Evolutionary conservation across 2,888 invertebrate species (phyloP), one percentile per base, ranked within the genome.

Genomic region (Caenorhabditis afra): DNA sequence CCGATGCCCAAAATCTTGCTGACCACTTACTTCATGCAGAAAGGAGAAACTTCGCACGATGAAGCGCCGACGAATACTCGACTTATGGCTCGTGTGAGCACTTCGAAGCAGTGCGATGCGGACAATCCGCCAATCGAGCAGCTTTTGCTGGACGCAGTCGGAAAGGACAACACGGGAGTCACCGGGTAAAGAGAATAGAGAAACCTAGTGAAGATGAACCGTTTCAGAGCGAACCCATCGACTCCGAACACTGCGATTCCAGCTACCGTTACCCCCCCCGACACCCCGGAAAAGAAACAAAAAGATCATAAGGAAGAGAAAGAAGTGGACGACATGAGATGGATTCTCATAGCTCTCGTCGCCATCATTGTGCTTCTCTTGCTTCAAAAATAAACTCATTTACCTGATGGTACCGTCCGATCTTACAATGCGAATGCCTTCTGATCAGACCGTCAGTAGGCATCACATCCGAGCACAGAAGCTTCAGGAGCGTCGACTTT

Each of bases 391-490:
- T 65, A 41, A 37, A 29, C 62, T 23, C 37, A 29, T 45, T 74
- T 81, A 92, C 92, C 92, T 98, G 99, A 91, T 99, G 99, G 92
- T 99, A 99, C 87, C 97, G 94, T 1, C 97, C 98, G 88, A 99
- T 96, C 84, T 96, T 94, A 90, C 98, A 92, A 93, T 99, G 99
- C 0, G 97, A 96, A 92, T 99, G 97, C 92, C 96, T 95, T 84
- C 99, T 94, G 89, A 99, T 97, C 94, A 99, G 95, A 22, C 99
- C 99, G 82, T 95, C 95, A 4, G 94, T 93, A 18, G 99, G 98
- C 83, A 95, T 94, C 90, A 98, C 94, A 90, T 98, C 97, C 87
- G 96, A 96, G 88, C 95, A 96, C 0, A 99, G 93, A 80, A 99
- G 92, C 91, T 99, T 99, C 64, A 99, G 92, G 4, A 99, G 93